A percentile compares a stretch with the other conserved stretches of the same genome.
These are phyloP conservation scores for Cebus imitator DNA, from an alignment of 2,113 vertebrate species.

Conservation along the genomic window DNA sequence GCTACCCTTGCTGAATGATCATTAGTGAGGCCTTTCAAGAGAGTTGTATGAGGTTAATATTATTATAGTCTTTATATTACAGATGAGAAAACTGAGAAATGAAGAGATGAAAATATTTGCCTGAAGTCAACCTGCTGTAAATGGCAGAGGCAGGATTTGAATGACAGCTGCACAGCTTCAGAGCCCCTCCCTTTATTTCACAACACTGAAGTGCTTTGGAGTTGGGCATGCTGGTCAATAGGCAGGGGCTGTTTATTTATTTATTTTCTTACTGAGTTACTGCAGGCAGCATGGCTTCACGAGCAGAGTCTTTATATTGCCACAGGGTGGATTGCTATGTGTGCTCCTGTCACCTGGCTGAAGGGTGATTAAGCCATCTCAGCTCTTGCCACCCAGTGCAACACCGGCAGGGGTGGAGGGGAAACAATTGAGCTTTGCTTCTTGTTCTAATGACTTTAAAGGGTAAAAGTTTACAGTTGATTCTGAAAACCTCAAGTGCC, in stretches of 20 bases:
- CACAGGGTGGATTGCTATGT: conserved; percentile 64
- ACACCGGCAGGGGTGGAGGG: conserved; percentile 74
- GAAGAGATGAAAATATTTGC: background rate
- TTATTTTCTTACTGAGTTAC: background rate
- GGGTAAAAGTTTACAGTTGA: conserved; percentile 28
- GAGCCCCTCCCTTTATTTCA: background rate
- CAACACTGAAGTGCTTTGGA: background rate
- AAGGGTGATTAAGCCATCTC: conserved; percentile 79
- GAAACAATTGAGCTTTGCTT: conserved; percentile 63
- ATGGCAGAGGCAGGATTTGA: background rate
- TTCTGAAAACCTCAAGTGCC: background rate
- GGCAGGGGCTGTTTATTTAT: background rate
- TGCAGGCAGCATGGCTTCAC: background rate
- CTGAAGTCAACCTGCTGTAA: background rate
- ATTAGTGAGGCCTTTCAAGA: background rate
- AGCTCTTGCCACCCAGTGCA: conserved; percentile 77
- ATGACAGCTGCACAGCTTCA: background rate
- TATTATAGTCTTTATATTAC: background rate
- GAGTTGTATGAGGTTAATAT: background rate
- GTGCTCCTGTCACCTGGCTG: conserved; percentile 72
- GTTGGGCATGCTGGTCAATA: background rate
- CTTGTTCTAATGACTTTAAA: conserved; percentile 73
- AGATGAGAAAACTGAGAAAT: background rate
- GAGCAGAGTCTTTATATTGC: conserved; percentile 43
- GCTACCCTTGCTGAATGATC: background rate